Percentiles rank a stretch among this genome's conserved stretches.
These are phyloP conservation scores for Leptocoma aspasia DNA, from an alignment of 2,113 vertebrate species.

Conservation along the genomic window DNA sequence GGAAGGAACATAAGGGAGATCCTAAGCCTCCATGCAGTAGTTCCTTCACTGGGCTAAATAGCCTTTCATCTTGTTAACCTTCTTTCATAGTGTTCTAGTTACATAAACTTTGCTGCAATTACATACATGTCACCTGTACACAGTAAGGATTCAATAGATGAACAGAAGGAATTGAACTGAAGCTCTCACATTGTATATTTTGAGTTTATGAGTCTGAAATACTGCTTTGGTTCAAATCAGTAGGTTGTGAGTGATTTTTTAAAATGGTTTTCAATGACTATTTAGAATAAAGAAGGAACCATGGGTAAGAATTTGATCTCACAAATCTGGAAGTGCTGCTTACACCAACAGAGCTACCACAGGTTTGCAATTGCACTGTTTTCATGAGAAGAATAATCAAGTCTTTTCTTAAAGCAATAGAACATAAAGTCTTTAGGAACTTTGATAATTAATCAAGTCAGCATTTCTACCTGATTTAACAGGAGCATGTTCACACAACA, in stretches of 20 bases:
- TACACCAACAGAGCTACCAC: background rate
- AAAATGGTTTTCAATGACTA: background rate
- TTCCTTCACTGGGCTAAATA: conserved; percentile 42
- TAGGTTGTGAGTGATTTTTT: background rate
- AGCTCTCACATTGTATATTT: background rate
- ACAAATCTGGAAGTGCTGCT: background rate
- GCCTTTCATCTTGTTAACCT: conserved; percentile 58
- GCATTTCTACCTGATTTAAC: background rate
- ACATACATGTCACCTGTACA: background rate
- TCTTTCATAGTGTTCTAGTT: conserved; percentile 52
- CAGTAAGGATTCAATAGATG: background rate
- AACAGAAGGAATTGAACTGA: background rate
- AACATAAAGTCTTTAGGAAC: background rate
- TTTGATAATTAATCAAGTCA: background rate
- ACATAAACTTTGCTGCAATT: conserved; percentile 46
- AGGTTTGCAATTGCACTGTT: background rate
- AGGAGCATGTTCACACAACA: background rate
- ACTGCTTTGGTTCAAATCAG: background rate
- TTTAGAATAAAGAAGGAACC: background rate
- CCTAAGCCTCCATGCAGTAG: conserved; percentile 44
- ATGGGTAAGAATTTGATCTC: background rate
- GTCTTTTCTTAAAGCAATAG: background rate
- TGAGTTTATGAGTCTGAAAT: background rate
- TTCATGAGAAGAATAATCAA: background rate
- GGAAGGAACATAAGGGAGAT: conserved; percentile 34